Evolutionary conservation across 2,888 invertebrate species (phyloP), one percentile per base, ranked within the genome.

Genomic region (Zaprionus bogoriensis): DNA sequence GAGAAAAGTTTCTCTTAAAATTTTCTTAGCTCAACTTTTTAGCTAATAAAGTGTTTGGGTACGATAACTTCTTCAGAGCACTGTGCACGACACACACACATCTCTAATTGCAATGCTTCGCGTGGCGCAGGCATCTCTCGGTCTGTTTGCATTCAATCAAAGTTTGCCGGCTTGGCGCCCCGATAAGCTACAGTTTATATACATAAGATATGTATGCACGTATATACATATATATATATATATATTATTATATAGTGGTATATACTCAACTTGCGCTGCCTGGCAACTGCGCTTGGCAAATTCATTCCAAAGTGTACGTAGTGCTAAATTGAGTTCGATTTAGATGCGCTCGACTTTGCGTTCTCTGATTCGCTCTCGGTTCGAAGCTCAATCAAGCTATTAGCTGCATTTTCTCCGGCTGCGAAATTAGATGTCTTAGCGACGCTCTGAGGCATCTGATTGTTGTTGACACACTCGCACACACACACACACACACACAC

Each of bases 61-160:
- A 3, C 32, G 17, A 17, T 36, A 36, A 36, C 32, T 36, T 17
- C 3, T 14, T 7, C 2, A n/a, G n/a, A 9, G 10, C 10, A 10
- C 3, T 12, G 27, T n/a, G 9, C 27, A 25, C 25, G 36, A 39
- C 17, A 17, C 23, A n/a, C 17, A 17, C 39, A 17, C 39, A 39
- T 2, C 22, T 19, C 48, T 30, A 32, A 27, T 42, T 25, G 20
- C 23, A 68, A 17, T 46, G 50, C 62, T 36, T 48, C 36, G 20
- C 36, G 50, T 42, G 59, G 41, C 44, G 38, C n/a, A n/a, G n/a
- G 48, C 30, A 32, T 14, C 14, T 46, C 52, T 51, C 55, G 45
- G 28, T 69, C 52, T 67, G 62, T 73, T 73, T 76, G 57, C 74
- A 58, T 65, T 69, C 67, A 78, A 78, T 74, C 67, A 65, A 78